A percentile compares a stretch with the other conserved stretches of the same genome.
phyloP scores from a whole-genome alignment of 2,888 invertebrate genomes.

The Thumatha senex region DNA sequence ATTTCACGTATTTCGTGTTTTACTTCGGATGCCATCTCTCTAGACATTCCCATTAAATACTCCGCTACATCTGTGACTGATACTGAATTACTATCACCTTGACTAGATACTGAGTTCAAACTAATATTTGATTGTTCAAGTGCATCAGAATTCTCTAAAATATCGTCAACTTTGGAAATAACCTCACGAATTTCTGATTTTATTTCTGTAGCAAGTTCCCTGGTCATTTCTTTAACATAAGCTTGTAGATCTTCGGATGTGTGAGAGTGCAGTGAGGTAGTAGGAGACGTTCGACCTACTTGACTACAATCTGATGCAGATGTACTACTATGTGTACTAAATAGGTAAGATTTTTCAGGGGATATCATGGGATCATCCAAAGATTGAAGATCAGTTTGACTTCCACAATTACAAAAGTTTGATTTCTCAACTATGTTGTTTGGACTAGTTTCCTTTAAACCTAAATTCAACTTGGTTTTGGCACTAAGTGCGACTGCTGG shows the following conservation, averaged over 20 bases:
- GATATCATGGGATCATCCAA: conserved; percentile 82
- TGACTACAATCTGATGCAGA: conserved; percentile 83
- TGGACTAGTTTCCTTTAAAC: conserved; percentile 80
- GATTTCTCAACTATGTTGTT: conserved; percentile 62
- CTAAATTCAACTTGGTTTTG: conserved; percentile 85
- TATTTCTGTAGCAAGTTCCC: conserved; percentile 90
- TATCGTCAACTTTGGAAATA: conserved; percentile 91
- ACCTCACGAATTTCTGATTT: conserved; percentile 92
- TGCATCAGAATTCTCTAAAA: conserved; percentile 87
- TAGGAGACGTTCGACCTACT: conserved; percentile 81
- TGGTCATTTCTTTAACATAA: conserved; percentile 90
- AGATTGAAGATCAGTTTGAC: conserved; percentile 88
- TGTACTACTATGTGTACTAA: conserved; percentile 72
- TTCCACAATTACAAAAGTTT: conserved; percentile 87
- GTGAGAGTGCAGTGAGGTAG: conserved; percentile 77
- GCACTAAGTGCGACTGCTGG: conserved; percentile 84
- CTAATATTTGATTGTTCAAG: conserved; percentile 80
- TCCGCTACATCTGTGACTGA: conserved; percentile 90
- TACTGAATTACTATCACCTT: conserved; percentile 86
- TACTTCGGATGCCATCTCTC: conserved; percentile 91
- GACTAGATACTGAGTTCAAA: conserved; percentile 83
- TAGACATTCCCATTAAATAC: conserved; percentile 90
- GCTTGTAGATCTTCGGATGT: conserved; percentile 88
- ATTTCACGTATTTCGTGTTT: conserved; percentile 90
- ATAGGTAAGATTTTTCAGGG: conserved; percentile 73